phyloP scores from a whole-genome alignment of 2,888 invertebrate species.

The Orthosia gracilis region DNA sequence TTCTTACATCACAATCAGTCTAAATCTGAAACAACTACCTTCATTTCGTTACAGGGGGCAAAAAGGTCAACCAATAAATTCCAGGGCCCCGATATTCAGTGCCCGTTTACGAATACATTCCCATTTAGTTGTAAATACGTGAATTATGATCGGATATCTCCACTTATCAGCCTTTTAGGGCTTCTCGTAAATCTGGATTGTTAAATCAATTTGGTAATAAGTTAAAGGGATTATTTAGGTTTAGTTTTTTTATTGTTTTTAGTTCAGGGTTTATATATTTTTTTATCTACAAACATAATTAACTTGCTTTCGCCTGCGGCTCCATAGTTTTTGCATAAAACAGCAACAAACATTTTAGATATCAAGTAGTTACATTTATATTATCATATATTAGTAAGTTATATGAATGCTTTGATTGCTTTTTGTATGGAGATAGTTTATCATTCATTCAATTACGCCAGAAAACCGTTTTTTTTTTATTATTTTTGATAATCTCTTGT shows the following conservation, averaged over 20 bases:
- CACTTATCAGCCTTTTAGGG: constrained; percentile 50
- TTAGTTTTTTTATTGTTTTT: too few species aligned
- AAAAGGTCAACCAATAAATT: constrained; percentile 71
- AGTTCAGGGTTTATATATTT: too few species aligned
- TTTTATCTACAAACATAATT: too few species aligned
- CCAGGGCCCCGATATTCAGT: constrained; percentile 34
- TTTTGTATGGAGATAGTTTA: background rate
- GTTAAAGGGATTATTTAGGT: constrained; percentile 5
- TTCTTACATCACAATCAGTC: constrained; percentile 41
- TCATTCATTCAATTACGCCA: too few species aligned
- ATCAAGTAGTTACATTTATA: too few species aligned
- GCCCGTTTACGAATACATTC: constrained; percentile 55
- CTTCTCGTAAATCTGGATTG: constrained; percentile 53
- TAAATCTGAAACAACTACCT: constrained; percentile 41
- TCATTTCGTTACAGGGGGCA: constrained; percentile 51
- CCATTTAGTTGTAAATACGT: constrained; percentile 51
- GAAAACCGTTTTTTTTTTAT: too few species aligned
- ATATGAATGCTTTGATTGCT: background rate
- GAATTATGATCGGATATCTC: constrained; percentile 55
- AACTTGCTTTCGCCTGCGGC: too few species aligned
- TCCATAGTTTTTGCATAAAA: too few species aligned
- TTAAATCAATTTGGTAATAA: constrained; percentile 35
- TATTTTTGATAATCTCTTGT: too few species aligned
- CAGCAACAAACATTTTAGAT: too few species aligned
- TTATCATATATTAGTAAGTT: too few species aligned